A percentile compares a stretch with the other conserved stretches of the same genome.
phyloP scores from a whole-genome alignment of 2,888 invertebrate species.

The Parthenolecanium corni region DNA sequence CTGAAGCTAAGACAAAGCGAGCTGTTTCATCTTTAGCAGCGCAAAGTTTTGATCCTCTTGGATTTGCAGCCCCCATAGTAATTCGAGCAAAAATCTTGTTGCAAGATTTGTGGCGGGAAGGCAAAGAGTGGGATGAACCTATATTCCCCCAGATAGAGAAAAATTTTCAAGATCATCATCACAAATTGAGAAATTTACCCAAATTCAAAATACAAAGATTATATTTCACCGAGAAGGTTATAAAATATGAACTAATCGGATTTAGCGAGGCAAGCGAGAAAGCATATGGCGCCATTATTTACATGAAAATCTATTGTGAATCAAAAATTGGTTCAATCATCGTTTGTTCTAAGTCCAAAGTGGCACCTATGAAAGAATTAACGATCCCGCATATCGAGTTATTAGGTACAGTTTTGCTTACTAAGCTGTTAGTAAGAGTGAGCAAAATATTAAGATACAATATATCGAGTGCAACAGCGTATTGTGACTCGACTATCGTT shows the following conservation, averaged over 20 bases:
- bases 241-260: not conserved
- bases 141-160: not conserved
- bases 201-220: not conserved
- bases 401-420: constrained; percentile 28
- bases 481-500: not conserved
- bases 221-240: not conserved
- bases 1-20: constrained; percentile 5
- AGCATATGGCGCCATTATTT: constrained; percentile 12
- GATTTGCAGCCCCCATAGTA: constrained; percentile 4
- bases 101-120: constrained; percentile 14
- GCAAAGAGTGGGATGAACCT: constrained; percentile 18
- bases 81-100: constrained; percentile 22
- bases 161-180: not conserved
- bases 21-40: not conserved
- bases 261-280: not conserved
- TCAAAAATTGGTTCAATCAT: not conserved
- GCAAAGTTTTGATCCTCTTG: constrained; percentile 15
- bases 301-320: not conserved
- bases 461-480: not conserved
- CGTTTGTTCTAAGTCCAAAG: constrained; percentile 11
- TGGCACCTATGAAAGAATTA: constrained; percentile 1
- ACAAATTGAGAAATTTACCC: not conserved
- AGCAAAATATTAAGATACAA: not conserved
- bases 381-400: constrained; percentile 29
- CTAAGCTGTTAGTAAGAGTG: constrained; percentile 4